Evolutionary conservation across 2,888 invertebrate genomes (phyloP).

Genomic region (Eilema caniola): DNA sequence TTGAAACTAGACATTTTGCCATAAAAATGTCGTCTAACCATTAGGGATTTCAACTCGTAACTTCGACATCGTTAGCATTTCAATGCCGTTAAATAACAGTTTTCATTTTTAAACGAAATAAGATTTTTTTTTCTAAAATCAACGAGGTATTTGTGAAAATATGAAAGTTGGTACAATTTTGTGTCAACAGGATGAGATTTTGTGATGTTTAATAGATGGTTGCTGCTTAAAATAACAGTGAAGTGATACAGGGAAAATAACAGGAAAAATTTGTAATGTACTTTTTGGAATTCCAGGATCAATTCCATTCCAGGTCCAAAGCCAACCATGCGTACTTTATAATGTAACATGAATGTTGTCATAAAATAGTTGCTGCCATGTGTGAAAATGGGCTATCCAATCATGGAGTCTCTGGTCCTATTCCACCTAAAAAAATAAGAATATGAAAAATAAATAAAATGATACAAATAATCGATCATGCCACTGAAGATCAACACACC

Average conservation of each 20-base stretch:
- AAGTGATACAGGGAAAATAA: no score
- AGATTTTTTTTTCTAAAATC: background rate
- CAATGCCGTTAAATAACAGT: background rate
- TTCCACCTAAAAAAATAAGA: no score
- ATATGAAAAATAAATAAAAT: no score
- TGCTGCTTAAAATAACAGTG: background rate
- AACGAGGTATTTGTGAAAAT: background rate
- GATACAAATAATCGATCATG: no score
- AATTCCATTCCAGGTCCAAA: no score
- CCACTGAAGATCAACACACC: background rate
- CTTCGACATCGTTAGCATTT: conserved; percentile 6
- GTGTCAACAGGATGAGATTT: background rate
- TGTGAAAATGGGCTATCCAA: no score
- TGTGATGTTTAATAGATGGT: background rate
- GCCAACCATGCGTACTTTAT: no score
- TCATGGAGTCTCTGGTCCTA: no score
- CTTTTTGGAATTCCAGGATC: no score
- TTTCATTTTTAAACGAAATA: background rate
- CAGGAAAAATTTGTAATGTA: no score
- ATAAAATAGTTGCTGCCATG: no score
- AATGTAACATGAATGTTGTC: no score
- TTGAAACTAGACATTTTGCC: conserved; percentile 2
- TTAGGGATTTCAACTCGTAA: conserved; percentile 8
- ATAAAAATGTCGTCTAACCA: conserved; percentile 12
- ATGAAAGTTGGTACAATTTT: background rate